These are phyloP conservation scores for Ceriagrion tenellum DNA, from an alignment of 2,888 invertebrate species.

Conservation along the genomic window DNA sequence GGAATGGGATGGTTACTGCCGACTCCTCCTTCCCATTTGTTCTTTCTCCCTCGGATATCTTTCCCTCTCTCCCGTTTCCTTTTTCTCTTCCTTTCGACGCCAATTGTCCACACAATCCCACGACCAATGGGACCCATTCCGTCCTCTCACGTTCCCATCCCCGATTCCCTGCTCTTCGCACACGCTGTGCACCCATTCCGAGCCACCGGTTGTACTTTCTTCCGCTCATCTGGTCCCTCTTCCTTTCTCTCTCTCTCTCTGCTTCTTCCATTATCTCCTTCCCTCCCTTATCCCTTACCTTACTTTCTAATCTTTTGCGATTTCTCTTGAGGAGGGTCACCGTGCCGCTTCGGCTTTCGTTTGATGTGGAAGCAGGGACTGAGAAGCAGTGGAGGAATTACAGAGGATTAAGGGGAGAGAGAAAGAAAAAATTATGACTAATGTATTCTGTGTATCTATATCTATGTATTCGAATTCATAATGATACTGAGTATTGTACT, in stretches of 20 bases:
- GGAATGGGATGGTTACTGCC: background rate
- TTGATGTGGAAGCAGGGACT: no score
- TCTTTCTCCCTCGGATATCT: background rate
- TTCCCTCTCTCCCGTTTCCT: background rate
- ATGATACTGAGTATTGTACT: no score
- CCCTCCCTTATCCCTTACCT: background rate
- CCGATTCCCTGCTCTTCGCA: background rate
- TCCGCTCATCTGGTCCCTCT: background rate
- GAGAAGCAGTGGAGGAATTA: no score
- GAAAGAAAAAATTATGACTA: no score
- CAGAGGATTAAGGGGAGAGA: no score
- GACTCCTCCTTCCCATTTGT: background rate
- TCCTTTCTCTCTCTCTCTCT: background rate
- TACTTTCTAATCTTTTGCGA: background rate
- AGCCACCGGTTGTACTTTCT: background rate
- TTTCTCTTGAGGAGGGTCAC: background rate
- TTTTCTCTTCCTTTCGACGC: background rate
- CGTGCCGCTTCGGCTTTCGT: no score
- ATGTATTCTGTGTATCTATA: no score
- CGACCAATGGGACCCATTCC: background rate
- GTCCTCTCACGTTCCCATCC: background rate
- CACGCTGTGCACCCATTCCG: background rate
- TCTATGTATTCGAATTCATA: no score
- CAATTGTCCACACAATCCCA: background rate
- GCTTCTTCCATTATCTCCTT: background rate